Percentiles rank a stretch among this genome's conserved stretches.
Evolutionary conservation across 2,113 vertebrate genomes (phyloP).

Genomic region (Oncorhynchus clarkii): DNA sequence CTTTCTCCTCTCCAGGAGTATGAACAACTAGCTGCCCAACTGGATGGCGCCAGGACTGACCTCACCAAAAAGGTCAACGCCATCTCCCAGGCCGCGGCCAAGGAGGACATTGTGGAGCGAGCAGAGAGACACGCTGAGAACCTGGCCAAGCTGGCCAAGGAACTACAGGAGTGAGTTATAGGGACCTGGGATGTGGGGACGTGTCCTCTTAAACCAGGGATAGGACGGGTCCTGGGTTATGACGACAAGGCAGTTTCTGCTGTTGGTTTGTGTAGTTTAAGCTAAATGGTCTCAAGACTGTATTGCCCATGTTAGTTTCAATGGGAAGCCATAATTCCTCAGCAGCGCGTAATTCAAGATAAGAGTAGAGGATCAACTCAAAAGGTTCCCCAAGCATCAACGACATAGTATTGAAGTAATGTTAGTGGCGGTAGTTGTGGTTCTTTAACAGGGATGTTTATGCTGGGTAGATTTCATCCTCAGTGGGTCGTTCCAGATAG

Average conservation of each 20-base stretch:
- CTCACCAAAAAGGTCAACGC: slow-evolving; percentile 80
- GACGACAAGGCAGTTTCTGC: not conserved
- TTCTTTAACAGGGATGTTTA: not conserved
- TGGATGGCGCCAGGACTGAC: slow-evolving; percentile 84
- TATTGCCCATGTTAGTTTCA: too few relatives aligned
- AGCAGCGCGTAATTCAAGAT: too few relatives aligned
- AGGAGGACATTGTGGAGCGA: slow-evolving; percentile 76
- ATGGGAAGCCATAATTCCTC: too few relatives aligned
- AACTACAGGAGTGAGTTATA: slow-evolving; percentile 81
- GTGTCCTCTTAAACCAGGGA: not conserved
- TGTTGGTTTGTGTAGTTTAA: not conserved
- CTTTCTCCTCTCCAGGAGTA: slow-evolving; percentile 77
- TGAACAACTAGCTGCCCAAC: slow-evolving; percentile 78
- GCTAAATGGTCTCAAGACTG: too few relatives aligned
- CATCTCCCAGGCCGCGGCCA: slow-evolving; percentile 73
- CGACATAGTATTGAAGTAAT: not conserved
- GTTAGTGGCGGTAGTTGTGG: not conserved
- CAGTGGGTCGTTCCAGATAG: not conserved
- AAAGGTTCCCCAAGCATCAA: not conserved
- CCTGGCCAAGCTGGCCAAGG: slow-evolving; percentile 78
- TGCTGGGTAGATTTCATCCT: not conserved
- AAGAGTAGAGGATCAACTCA: not conserved
- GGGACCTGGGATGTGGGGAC: not conserved
- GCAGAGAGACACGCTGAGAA: slow-evolving; percentile 84
- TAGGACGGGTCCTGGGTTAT: not conserved